Base-by-base conservation (phyloP, 2,113 vertebrate genomes). In the Mobula birostris region DNA sequence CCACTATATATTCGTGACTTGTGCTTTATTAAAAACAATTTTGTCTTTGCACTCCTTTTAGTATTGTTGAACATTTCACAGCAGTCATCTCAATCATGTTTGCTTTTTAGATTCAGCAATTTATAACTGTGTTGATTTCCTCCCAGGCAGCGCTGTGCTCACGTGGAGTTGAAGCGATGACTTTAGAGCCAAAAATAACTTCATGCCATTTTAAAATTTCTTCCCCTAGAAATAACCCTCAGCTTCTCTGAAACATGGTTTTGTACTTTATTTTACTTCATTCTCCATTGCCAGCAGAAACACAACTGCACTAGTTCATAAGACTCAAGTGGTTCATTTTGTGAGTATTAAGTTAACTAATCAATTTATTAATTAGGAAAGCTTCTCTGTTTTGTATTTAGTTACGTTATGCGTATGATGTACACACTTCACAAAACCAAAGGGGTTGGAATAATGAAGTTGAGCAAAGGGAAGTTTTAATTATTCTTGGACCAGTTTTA, bases 61-160 rank as follows among this genome's bases (percentile, higher is more conserved):
- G 29, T 24, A 72, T 92, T 48, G 68, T 74, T 93, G 24, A 93
- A 93, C 48, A 68, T 27, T 74, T 74, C 68, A 63, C 90, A 93
- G 90, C 90, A 48, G 68, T 93, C 90, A 74, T 93, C 68, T 36
- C 32, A 66, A 93, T 93, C 32, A 40, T 93, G 90, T 93, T 93
- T 93, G 68, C 70, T 93, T 93, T 91, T 72, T 32, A 72, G 32
- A 93, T 74, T 93, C 90, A 3, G 17, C 66, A n/a, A 27, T 93
- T 93, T 72, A 40, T 24, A 93, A 74, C 68, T 24, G 68, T 56
- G 90, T 14, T 93, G 90, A 72, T 93, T 74, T 93, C 68, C 68
- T 74, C 90, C 32, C 66, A 27, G 90, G 90, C 66, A 70, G 32
- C 66, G 8, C 36, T 24, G 36, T 93, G 68, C 70, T 68, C 90